Base-by-base conservation (phyloP, 2,888 invertebrate genomes). In the Scaptomyza cyrtandrae region DNA sequence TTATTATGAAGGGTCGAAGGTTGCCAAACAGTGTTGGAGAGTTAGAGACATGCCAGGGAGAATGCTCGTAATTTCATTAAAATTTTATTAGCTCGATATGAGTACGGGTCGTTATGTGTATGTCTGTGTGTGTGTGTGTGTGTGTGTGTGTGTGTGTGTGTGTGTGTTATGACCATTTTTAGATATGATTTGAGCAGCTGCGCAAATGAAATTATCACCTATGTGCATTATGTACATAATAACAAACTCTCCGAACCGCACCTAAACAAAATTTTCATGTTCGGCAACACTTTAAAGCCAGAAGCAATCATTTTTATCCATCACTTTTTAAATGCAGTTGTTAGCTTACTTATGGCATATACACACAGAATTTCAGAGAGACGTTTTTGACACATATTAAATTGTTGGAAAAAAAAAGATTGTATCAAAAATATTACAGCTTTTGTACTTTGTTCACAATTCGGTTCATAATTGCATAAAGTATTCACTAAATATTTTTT, bases 121-220 rank as follows among this genome's bases (percentile, higher is more conserved):
- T 54, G 56, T 45, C 33, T 58, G 44, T 41, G 31, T 54, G 19
- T 35, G 7, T 14, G 50, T 43, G 41, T 54, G 35, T 10, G 50
- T 27, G 50, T 14, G 46, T 14, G 50, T 43, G 44, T 56, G 35
- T 13, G 50, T 27, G 53, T n/a, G 41, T 59, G 31, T 49, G 55
- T 16, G 60, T 52, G 19, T 43, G 39, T n/a, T 54, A 33, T 45
- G 45, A n/a, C 37, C 44, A 49, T 55, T 67, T 61, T 75, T 68
- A 71, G 69, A 83, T 83, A 74, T 84, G 71, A 64, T 75, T 75
- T 67, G 59, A 76, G 78, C 65, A 78, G 78, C 73, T 80, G 73
- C 66, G 72, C 69, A 85, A 85, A 85, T 86, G 87, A 85, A 85
- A 85, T 85, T 85, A 85, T 86, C 87, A 85, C 85, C 85, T 82